Percentiles rank a stretch among this genome's conserved stretches.
phyloP scores from a whole-genome alignment of 2,797 vertebrate genomes.

The Eidolon dupreanum region DNA sequence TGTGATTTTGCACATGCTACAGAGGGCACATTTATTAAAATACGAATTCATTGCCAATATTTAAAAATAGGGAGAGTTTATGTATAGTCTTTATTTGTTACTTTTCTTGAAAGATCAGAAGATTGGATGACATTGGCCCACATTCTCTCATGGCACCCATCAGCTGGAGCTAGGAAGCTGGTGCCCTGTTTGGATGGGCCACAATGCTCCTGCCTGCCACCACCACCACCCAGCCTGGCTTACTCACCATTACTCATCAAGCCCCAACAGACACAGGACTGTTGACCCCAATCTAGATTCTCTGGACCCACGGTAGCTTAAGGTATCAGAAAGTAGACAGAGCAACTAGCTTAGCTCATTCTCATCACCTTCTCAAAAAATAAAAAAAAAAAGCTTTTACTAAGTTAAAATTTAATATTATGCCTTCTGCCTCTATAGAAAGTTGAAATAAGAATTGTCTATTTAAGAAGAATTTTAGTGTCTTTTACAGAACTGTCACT shows the following conservation, averaged over 20 bases:
- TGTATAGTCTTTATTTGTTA: not conserved
- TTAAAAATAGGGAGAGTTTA: not conserved
- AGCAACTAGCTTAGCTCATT: not conserved
- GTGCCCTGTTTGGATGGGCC: not conserved
- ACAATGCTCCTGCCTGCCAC: not conserved
- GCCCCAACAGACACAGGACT: not conserved
- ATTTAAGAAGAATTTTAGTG: constrained; percentile 18
- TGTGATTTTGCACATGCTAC: not conserved
- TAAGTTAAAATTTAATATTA: constrained; percentile 16
- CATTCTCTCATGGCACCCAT: fast-evolving
- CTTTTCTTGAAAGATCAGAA: not conserved
- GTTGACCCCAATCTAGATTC: not conserved
- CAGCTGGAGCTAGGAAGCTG: not conserved
- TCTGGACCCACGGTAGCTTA: not conserved
- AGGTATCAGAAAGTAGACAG: not conserved
- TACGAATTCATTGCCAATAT: not conserved
- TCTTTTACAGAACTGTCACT: constrained; percentile 38
- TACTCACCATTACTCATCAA: not conserved
- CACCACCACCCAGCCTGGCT: too few relatives aligned
- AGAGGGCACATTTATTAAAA: not conserved
- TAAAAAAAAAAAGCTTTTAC: not conserved
- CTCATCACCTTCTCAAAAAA: not conserved
- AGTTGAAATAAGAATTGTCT: constrained; percentile 30
- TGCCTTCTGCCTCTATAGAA: not conserved
- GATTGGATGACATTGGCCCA: not conserved